phyloP scores from a whole-genome alignment of 2,888 invertebrate genomes.

The Luperina testacea region DNA sequence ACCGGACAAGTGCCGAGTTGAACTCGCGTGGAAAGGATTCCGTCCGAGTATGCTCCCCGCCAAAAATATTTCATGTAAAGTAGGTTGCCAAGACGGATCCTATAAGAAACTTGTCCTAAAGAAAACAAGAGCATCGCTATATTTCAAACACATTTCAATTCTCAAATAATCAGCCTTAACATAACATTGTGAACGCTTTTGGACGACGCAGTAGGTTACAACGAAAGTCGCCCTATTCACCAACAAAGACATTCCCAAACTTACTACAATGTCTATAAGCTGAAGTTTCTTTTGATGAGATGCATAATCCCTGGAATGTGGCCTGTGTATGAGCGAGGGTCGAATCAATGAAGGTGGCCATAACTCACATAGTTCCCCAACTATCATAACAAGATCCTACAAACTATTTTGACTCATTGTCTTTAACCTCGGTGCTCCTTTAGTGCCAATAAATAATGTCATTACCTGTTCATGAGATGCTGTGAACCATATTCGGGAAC shows the following conservation, averaged over 20 bases:
- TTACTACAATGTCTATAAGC: slow-evolving; percentile 53
- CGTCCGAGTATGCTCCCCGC: too few species aligned
- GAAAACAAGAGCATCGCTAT: neutral
- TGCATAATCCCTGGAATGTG: slow-evolving; percentile 63
- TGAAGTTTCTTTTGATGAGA: slow-evolving; percentile 66
- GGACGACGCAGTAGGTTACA: slow-evolving; percentile 3
- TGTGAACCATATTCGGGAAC: slow-evolving; percentile 84
- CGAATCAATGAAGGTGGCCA: slow-evolving; percentile 69
- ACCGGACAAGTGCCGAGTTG: neutral
- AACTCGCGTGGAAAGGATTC: too few species aligned
- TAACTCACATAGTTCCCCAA: slow-evolving; percentile 70
- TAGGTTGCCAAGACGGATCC: too few species aligned
- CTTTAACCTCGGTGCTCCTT: slow-evolving; percentile 76
- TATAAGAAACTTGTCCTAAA: too few species aligned
- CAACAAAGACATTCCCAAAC: slow-evolving; percentile 63
- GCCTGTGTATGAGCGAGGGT: slow-evolving; percentile 60
- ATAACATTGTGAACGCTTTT: slow-evolving; percentile 13
- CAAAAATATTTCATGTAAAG: too few species aligned
- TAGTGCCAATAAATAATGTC: slow-evolving; percentile 87
- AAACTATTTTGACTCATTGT: slow-evolving; percentile 83
- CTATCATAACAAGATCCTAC: slow-evolving; percentile 79
- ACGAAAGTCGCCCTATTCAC: slow-evolving; percentile 47
- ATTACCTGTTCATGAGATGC: slow-evolving; percentile 86
- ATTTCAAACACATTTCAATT: neutral
- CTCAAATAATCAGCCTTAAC: neutral